Conservation (phyloP, 2,797 vertebrate species). For the Moxostoma hubbsi region DNA sequence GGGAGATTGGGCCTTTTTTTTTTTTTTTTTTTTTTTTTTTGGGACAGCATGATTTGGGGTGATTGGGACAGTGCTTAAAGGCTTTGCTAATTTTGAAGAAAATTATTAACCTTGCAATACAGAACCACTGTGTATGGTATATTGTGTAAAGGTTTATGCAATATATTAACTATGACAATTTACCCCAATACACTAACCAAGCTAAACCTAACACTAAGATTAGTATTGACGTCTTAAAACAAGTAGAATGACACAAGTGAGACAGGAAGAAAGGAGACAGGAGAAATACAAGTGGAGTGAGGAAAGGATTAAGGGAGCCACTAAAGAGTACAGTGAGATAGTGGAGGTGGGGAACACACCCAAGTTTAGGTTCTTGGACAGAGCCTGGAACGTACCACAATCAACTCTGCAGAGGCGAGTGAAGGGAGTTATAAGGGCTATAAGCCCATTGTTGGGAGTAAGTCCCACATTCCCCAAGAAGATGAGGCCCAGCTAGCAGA, state of each 20-base stretch:
- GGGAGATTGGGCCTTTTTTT: no score
- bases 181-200: not conserved
- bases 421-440: constrained; percentile 4
- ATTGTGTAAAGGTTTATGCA: no score
- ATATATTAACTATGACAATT: not conserved
- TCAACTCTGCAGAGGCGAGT: no score
- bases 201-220: not conserved
- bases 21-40: no score
- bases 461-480: not conserved
- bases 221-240: not conserved
- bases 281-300: not conserved
- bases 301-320: not conserved
- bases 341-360: not conserved
- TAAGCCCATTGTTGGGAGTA: constrained; percentile 2
- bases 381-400: not conserved
- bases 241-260: not conserved
- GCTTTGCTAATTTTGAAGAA: not conserved
- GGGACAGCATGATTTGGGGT: not conserved
- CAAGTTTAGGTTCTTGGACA: not conserved
- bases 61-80: not conserved
- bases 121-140: not conserved
- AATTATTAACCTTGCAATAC: not conserved
- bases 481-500: not conserved
- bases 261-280: not conserved
- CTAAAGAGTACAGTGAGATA: not conserved